Conservation (phyloP, 2,797 vertebrate genomes). For the Anomalospiza imberbis region DNA sequence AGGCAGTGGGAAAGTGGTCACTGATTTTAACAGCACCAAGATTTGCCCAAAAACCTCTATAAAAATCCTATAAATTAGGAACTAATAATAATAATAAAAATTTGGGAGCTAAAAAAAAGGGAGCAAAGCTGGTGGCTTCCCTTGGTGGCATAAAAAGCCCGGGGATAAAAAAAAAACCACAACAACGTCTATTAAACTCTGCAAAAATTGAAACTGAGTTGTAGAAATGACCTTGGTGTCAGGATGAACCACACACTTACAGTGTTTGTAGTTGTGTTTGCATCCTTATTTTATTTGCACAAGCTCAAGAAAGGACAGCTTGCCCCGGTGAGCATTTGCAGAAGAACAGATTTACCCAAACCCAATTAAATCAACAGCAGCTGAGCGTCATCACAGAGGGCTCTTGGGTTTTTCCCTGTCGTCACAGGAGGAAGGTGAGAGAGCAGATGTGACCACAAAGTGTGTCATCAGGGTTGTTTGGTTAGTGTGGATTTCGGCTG, state of each 20-base stretch:
- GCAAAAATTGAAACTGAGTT: not conserved
- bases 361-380: not conserved
- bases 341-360: not conserved
- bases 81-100: too few relatives aligned
- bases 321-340: not conserved
- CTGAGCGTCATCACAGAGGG: not conserved
- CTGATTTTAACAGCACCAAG: not conserved
- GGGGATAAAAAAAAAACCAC: not conserved
- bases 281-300: not conserved
- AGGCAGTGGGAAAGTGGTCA: not conserved
- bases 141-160: not conserved
- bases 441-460: not conserved
- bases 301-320: not conserved
- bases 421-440: not conserved
- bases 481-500: fast-evolving
- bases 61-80: not conserved
- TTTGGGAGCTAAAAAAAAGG: not conserved
- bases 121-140: not conserved
- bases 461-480: not conserved
- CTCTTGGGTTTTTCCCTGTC: not conserved
- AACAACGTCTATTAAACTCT: not conserved
- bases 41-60: not conserved
- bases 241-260: not conserved
- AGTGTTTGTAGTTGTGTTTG: not conserved
- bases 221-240: not conserved